Base-by-base conservation (phyloP, 92 coral and sea anemone genomes). In the Palythoa caribaeorum region DNA sequence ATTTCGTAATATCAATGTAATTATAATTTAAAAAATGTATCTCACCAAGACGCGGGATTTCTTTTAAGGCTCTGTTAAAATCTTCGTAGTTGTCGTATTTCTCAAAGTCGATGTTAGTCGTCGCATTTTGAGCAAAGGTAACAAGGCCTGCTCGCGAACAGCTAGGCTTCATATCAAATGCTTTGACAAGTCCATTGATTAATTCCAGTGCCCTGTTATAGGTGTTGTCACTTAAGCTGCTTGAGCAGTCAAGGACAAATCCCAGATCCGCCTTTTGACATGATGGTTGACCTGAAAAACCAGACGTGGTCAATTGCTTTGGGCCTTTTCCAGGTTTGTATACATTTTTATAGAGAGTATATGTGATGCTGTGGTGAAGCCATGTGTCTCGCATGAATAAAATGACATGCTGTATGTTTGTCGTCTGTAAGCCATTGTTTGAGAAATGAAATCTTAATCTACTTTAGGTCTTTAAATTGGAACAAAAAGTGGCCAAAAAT, bases 91-190 rank as follows among this genome's bases (percentile, higher is more conserved):
- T 63, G 60, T 80, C 74, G 50, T 80, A 65, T 37, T 39, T 65
- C 28, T 65, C 85, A 65, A 80, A 80, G 74, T 63, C 75, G 11
- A 80, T 80, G 3, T 65, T 1, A 13, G 85, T 80, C 44, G 85
- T 80, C 9, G 85, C 85, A 63, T 80, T 65, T 13, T 44, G 40
- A 63, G 85, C 38, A 50, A 80, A 80, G 2, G 75, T 65, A 15
- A 80, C 85, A 65, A 80, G 57, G 8, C 85, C 85, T 6, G 74
- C 75, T 63, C 85, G 73, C 19, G 85, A 63, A 51, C 85, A 13
- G 12, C 73, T 74, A 7, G 85, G 85, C 15, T 13, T 80, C n/a
- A 80, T 54, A 62, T 35, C 85, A 63, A 80, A 65, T 55, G 37
- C 75, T 20, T 80, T 63, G 38, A 50, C 73, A 14, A 80, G 74